Conservation (phyloP, 2,113 vertebrate species). For the Atractosteus spatula region DNA sequence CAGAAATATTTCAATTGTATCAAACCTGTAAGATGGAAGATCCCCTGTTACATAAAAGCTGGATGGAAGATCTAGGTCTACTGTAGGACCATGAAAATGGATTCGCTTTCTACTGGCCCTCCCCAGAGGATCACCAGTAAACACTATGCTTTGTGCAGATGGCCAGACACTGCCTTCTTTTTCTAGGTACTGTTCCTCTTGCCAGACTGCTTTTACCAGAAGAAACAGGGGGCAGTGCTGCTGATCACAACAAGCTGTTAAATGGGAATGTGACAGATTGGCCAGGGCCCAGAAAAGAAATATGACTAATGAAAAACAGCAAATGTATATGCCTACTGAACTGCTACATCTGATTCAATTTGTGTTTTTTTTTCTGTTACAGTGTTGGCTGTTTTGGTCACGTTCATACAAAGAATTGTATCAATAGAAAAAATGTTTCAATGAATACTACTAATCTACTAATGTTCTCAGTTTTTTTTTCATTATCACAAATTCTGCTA, state of each 20-base stretch:
- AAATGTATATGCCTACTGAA: too few relatives aligned
- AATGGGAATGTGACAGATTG: not conserved
- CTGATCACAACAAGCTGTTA: not conserved
- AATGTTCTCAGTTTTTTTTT: too few relatives aligned
- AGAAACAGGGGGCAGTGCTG: slow-evolving; percentile 8
- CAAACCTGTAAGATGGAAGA: too few relatives aligned
- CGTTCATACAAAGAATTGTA: too few relatives aligned
- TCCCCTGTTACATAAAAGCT: not conserved
- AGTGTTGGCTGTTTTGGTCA: too few relatives aligned
- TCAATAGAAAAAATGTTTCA: too few relatives aligned
- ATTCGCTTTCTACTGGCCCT: not conserved
- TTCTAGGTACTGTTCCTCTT: slow-evolving; percentile 5
- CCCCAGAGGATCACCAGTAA: not conserved
- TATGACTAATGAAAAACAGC: too few relatives aligned
- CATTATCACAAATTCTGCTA: too few relatives aligned
- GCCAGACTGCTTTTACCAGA: slow-evolving; percentile 21
- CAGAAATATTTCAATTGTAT: too few relatives aligned
- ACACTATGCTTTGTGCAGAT: not conserved
- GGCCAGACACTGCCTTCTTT: slow-evolving; percentile 7
- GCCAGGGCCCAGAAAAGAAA: not conserved
- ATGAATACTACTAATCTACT: too few relatives aligned
- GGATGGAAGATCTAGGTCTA: not conserved
- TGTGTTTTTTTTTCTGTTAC: too few relatives aligned
- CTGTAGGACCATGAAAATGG: not conserved
- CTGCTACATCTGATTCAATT: too few relatives aligned